Conservation (phyloP, 2,113 vertebrate genomes). For the Gadus macrocephalus region DNA sequence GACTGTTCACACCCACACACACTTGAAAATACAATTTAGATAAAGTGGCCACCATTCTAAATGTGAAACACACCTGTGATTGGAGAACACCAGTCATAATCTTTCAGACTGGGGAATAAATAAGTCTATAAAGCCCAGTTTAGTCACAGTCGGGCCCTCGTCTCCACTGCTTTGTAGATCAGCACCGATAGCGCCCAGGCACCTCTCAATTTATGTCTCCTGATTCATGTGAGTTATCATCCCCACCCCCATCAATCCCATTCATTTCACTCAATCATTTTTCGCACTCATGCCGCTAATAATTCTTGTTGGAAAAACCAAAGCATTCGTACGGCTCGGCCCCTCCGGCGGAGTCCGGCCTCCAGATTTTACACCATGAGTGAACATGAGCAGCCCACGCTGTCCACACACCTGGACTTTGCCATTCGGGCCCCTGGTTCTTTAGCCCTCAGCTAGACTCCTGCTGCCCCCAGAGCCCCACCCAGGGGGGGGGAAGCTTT, state of each 20-base stretch:
- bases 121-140: constrained; percentile 62
- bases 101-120: constrained; percentile 43
- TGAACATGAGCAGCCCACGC: constrained; percentile 27
- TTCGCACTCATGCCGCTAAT: constrained; percentile 63
- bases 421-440: constrained; percentile 27
- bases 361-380: constrained; percentile 53
- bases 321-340: constrained; percentile 60
- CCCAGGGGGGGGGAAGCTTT: constrained; percentile 56
- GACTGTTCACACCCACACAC: constrained; percentile 29
- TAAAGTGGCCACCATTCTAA: constrained; percentile 27
- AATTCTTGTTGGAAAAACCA: constrained; percentile 69
- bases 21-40: constrained; percentile 20
- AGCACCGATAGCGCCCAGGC: constrained; percentile 20
- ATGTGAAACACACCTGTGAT: constrained; percentile 60
- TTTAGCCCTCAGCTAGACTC: constrained; percentile 22
- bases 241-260: constrained; percentile 50
- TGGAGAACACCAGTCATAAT: constrained; percentile 49
- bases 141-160: constrained; percentile 58
- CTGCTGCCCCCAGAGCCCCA: constrained; percentile 30
- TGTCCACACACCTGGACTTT: constrained; percentile 29
- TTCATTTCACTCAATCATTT: constrained; percentile 61
- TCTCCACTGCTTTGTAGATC: constrained; percentile 46
- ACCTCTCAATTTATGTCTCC: constrained; percentile 49
- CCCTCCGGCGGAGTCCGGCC: constrained; percentile 41
- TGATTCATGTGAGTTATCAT: constrained; percentile 54